These are phyloP conservation scores for Chitala chitala DNA, from an alignment of 2,113 vertebrate species.

Conservation along the genomic window DNA sequence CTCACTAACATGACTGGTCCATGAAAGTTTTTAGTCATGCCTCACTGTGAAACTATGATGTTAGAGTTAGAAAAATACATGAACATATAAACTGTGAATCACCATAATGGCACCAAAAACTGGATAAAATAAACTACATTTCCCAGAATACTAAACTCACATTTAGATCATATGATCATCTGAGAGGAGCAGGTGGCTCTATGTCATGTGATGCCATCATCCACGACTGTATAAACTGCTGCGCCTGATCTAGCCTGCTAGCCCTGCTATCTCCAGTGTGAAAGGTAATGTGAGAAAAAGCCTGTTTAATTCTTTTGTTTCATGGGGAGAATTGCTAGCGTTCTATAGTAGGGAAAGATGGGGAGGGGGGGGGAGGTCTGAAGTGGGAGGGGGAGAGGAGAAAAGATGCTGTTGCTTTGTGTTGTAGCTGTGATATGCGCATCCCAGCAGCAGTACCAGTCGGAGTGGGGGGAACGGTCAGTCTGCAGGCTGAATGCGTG, in stretches of 20 bases:
- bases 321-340: conserved; percentile 26
- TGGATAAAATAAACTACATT: conserved; percentile 50
- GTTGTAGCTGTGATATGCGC: conserved; percentile 22
- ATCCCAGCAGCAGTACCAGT: conserved; percentile 12
- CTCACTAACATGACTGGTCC: too few relatives aligned
- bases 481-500: conserved; percentile 23
- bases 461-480: conserved; percentile 32
- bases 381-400: conserved; percentile 44
- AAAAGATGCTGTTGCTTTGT: conserved; percentile 39
- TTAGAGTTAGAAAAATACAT: too few relatives aligned
- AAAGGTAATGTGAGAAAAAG: conserved; percentile 57
- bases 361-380: conserved; percentile 16
- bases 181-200: conserved; percentile 50
- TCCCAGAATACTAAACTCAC: conserved; percentile 48
- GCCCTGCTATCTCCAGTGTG: conserved; percentile 41
- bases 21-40: too few relatives aligned
- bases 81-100: too few relatives aligned
- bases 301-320: conserved; percentile 35
- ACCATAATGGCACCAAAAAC: too few relatives aligned
- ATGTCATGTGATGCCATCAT: conserved; percentile 63
- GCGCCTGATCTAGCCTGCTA: conserved; percentile 52
- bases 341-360: conserved; percentile 21
- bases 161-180: conserved; percentile 53
- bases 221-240: conserved; percentile 47
- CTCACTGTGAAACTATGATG: too few relatives aligned